Percentiles rank a stretch among this genome's conserved stretches.
Evolutionary conservation across 2,888 invertebrate species (phyloP).

Genomic region (Empis livida): DNA sequence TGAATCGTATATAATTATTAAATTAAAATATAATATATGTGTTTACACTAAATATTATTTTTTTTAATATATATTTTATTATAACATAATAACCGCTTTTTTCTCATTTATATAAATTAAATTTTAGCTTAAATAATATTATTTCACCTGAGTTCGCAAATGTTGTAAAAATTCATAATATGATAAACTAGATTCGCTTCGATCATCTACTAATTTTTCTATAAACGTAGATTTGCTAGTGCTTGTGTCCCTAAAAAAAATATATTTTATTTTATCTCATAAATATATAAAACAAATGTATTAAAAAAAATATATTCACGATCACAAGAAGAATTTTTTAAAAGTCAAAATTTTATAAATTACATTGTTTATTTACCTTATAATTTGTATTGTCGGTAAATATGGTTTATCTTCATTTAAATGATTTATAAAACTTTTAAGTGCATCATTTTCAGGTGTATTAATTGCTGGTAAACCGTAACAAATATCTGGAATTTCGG

Average conservation of each 20-base stretch:
- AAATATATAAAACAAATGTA: not conserved
- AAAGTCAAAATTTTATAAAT: too few relatives aligned
- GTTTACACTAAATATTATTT: too few relatives aligned
- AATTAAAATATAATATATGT: too few relatives aligned
- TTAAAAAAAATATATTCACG: too few relatives aligned
- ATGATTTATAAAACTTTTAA: conserved; percentile 67
- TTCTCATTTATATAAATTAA: not conserved
- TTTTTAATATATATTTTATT: too few relatives aligned
- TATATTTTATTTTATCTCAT: not conserved
- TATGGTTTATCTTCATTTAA: conserved; percentile 79
- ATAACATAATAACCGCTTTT: too few relatives aligned
- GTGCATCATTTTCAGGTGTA: conserved; percentile 55
- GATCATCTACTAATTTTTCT: conserved; percentile 85
- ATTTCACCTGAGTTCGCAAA: conserved; percentile 80
- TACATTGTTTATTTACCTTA: conserved; percentile 46
- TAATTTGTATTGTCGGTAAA: conserved; percentile 61
- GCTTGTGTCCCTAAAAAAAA: conserved; percentile 71
- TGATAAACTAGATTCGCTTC: conserved; percentile 85
- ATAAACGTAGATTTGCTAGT: conserved; percentile 68
- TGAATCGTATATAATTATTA: too few relatives aligned
- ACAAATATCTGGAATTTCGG: conserved; percentile 64
- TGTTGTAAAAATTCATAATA: conserved; percentile 98
- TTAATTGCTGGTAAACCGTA: conserved; percentile 65
- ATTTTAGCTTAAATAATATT: conserved; percentile 32
- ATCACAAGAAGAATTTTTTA: too few relatives aligned